Evolutionary conservation across 2,888 invertebrate genomes (phyloP).

Genomic region (Zhengitettix transpicula): DNA sequence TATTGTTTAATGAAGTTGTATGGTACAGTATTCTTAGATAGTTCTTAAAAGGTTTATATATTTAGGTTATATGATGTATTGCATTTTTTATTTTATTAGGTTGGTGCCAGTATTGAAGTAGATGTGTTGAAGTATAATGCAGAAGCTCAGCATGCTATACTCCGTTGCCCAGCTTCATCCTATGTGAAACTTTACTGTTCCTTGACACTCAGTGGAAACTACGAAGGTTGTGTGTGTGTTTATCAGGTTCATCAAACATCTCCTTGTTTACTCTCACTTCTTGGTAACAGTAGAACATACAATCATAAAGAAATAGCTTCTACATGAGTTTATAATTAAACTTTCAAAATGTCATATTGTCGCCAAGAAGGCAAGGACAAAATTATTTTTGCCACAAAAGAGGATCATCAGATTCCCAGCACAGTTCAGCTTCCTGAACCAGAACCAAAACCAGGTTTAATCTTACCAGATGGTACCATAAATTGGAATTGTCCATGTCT

Average conservation of each 20-base stretch:
- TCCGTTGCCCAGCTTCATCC: not conserved
- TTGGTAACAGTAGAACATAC: not conserved
- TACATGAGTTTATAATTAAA: not conserved
- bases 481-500: slow-evolving; percentile 97
- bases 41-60: no score
- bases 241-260: not conserved
- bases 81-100: not conserved
- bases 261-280: not conserved
- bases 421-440: slow-evolving; percentile 50
- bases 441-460: slow-evolving; percentile 61
- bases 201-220: not conserved
- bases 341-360: slow-evolving; percentile 17
- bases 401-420: slow-evolving; percentile 60
- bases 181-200: not conserved
- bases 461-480: slow-evolving; percentile 71
- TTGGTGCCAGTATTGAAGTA: not conserved
- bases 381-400: slow-evolving; percentile 65
- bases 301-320: not conserved
- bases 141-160: not conserved
- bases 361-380: slow-evolving; percentile 52
- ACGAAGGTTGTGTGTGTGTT: not conserved
- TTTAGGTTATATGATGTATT: no score
- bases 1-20: no score
- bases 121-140: not conserved
- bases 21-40: no score